Conservation (phyloP, 2,888 invertebrate genomes). For the Ceraclea dissimilis region DNA sequence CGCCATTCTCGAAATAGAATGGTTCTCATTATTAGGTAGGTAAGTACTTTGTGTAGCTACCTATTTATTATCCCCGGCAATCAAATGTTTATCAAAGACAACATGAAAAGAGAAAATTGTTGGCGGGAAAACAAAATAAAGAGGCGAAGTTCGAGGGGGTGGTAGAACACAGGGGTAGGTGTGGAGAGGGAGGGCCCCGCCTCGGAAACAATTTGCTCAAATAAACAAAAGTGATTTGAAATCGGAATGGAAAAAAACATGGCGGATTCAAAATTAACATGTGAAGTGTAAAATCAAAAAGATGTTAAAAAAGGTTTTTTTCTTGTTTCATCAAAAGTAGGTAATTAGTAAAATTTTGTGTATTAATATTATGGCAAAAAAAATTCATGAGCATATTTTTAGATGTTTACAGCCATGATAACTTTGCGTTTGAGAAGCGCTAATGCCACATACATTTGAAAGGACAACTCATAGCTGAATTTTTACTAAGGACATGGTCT, state of each 20-base stretch:
- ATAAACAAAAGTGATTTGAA: constrained; percentile 19
- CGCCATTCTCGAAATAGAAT: too few relatives aligned
- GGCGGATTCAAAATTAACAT: not conserved
- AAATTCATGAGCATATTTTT: too few relatives aligned
- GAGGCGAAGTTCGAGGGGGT: not conserved
- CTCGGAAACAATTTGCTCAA: constrained; percentile 20
- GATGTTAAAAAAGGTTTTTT: not conserved
- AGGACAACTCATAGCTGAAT: too few relatives aligned
- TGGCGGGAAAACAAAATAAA: constrained; percentile 1
- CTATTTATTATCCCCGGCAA: constrained; percentile 17
- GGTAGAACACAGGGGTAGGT: not conserved
- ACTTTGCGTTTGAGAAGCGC: too few relatives aligned
- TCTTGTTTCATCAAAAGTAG: too few relatives aligned
- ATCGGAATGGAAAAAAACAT: constrained; percentile 13
- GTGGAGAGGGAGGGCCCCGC: constrained; percentile 1
- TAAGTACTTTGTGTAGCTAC: not conserved
- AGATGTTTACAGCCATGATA: too few relatives aligned
- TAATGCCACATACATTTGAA: too few relatives aligned
- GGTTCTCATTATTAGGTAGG: too few relatives aligned
- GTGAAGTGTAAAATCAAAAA: not conserved
- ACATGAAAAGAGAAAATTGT: constrained; percentile 7
- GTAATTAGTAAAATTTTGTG: too few relatives aligned
- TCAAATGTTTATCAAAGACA: constrained; percentile 20
- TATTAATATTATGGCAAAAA: too few relatives aligned
- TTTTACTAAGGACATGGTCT: too few relatives aligned